phyloP scores from a whole-genome alignment of 1,140 invertebrate genomes.

The Scaptomyza graminum region DNA sequence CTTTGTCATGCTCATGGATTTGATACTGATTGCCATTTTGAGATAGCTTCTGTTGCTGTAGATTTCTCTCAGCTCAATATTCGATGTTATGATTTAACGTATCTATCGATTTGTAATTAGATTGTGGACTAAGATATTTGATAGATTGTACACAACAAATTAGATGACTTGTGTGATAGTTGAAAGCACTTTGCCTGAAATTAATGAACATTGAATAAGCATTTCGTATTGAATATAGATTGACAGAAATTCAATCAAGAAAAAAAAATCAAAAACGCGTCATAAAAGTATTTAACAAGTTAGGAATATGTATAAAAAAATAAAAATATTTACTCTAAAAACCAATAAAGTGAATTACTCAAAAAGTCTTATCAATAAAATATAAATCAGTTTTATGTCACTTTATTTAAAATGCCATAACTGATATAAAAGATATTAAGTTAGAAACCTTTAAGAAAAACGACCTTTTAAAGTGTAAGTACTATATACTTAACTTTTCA shows the following conservation, averaged over 20 bases:
- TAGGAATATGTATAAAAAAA: too few relatives aligned
- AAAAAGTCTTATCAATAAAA: background rate
- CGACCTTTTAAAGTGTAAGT: background rate
- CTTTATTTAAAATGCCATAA: too few relatives aligned
- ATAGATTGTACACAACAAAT: conserved; percentile 46
- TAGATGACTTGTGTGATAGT: conserved; percentile 20
- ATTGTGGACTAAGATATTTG: conserved; percentile 38
- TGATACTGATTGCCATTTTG: conserved; percentile 71
- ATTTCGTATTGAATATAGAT: conserved; percentile 17
- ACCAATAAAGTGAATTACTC: background rate
- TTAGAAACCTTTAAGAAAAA: background rate
- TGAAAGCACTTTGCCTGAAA: conserved; percentile 21
- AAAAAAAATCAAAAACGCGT: background rate
- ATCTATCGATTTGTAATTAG: conserved; percentile 73
- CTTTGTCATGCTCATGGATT: conserved; percentile 79
- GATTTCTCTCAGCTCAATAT: conserved; percentile 27
- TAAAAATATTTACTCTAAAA: too few relatives aligned
- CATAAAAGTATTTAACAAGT: background rate
- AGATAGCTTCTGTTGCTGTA: conserved; percentile 56
- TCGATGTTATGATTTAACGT: conserved; percentile 59
- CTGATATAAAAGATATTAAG: background rate
- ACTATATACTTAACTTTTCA: background rate
- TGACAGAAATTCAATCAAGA: background rate
- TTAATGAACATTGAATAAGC: conserved; percentile 36
- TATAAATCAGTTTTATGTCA: background rate